phyloP scores from a whole-genome alignment of 2,888 invertebrate genomes.

The Liodrosophila aerea region DNA sequence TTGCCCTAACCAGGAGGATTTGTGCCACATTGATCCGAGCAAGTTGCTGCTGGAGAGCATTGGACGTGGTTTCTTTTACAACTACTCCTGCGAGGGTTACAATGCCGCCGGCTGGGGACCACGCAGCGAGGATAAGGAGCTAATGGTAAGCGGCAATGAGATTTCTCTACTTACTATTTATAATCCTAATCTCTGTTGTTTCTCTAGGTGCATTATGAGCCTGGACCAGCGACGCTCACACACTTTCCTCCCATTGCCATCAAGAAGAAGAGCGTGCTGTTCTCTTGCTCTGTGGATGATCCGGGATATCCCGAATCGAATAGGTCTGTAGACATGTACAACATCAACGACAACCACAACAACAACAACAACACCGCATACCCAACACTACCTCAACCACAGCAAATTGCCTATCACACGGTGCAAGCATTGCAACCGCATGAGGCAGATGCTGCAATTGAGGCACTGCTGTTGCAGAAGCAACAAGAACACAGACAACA shows the following conservation, averaged over 20 bases:
- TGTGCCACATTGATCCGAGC: conserved; percentile 93
- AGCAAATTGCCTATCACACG: conserved; percentile 71
- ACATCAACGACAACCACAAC: conserved; percentile 24
- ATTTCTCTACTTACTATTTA: not conserved
- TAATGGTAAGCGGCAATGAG: conserved; percentile 85
- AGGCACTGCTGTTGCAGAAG: conserved; percentile 73
- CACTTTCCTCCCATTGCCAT: conserved; percentile 90
- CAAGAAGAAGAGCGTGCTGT: conserved; percentile 91
- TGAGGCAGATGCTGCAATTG: conserved; percentile 78
- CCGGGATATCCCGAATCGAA: conserved; percentile 89
- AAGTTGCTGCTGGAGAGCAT: conserved; percentile 92
- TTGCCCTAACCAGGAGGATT: conserved; percentile 84
- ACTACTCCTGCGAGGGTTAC: conserved; percentile 95
- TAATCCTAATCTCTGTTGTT: not conserved
- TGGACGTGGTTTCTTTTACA: conserved; percentile 94
- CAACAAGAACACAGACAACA: conserved; percentile 49
- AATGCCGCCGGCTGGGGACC: conserved; percentile 95
- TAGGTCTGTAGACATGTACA: conserved; percentile 79
- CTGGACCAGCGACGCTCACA: conserved; percentile 90
- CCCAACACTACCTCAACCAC: conserved; percentile 39
- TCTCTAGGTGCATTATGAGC: conserved; percentile 85
- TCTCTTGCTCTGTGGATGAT: conserved; percentile 92
- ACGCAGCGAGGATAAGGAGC: conserved; percentile 89
- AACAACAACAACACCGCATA: conserved; percentile 17
- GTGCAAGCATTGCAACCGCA: conserved; percentile 74